phyloP scores from a whole-genome alignment of 64 coral and sea anemone genomes.

The Trachythela sp. region DNA sequence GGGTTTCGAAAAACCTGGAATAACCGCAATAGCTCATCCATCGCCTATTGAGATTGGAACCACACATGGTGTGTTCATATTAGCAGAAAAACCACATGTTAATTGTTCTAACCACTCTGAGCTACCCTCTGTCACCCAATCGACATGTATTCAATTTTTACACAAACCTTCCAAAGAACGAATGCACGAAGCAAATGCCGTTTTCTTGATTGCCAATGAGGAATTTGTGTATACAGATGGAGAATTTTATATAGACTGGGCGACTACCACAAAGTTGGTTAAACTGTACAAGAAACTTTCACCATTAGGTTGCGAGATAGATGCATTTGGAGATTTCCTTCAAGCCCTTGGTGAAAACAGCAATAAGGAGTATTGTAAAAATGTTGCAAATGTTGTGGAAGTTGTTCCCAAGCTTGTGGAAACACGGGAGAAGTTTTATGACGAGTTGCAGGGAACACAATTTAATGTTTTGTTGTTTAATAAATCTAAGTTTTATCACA shows the following conservation, averaged over 20 bases:
- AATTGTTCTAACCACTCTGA: background rate
- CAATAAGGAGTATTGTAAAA: constrained; percentile 57
- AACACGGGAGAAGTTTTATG: constrained; percentile 72
- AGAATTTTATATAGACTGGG: constrained; percentile 77
- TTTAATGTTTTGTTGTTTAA: constrained; percentile 87
- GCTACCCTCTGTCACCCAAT: constrained; percentile 36
- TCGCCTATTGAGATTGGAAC: constrained; percentile 88
- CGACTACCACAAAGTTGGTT: constrained; percentile 54
- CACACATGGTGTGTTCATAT: constrained; percentile 93
- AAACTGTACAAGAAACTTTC: constrained; percentile 53
- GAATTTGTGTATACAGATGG: constrained; percentile 94
- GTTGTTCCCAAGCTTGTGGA: constrained; percentile 60
- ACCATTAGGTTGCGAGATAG: constrained; percentile 76
- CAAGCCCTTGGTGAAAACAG: constrained; percentile 71
- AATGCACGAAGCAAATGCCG: constrained; percentile 70
- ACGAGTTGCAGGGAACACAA: constrained; percentile 71
- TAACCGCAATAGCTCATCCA: constrained; percentile 91
- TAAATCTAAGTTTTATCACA: constrained; percentile 92
- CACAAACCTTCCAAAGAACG: constrained; percentile 72
- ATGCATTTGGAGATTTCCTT: constrained; percentile 77
- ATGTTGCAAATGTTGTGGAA: constrained; percentile 86
- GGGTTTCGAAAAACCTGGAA: constrained; percentile 75
- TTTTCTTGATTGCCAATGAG: constrained; percentile 43
- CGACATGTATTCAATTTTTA: constrained; percentile 78
- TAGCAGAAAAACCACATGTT: constrained; percentile 38